Evolutionary conservation across 2,113 vertebrate species (phyloP), one percentile per base, ranked within the genome.

Genomic region (Guaruba guarouba): DNA sequence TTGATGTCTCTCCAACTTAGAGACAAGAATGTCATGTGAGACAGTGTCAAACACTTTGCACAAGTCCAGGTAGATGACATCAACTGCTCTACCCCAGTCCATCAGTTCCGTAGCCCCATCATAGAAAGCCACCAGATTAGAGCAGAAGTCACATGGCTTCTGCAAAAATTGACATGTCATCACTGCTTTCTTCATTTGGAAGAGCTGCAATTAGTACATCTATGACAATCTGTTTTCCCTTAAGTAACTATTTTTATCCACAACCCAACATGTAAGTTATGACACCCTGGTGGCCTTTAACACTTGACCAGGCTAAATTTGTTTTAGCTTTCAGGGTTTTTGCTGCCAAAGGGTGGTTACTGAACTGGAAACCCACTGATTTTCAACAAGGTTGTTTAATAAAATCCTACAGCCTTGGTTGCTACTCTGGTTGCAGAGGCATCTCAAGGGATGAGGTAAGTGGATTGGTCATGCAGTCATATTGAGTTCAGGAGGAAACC

Each of bases 151-250:
- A 43, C 7, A 46, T 0, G 4, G 6, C 33, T 78, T 80, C 31
- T 67, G 17, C 48, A 27, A 28, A 43, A 61, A 67, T 43, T 59
- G 4, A 11, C 0, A 0, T 25, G 17, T 62, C 22, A 11, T 71
- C 22, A 22, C 24, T 27, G 22, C 3, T 70, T 76, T 49, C 46
- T 46, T 78, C n/a, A 33, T 67, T 44, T 78, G 43, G 25, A 77
- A 66, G 3, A 14, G 22, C 44, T 37, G 17, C 2, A 70, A 22
- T 46, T 73, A 35, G 12, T 62, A 24, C 2, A 18, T 39, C 25
- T 41, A 1, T 27, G 29, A 67, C 6, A 12, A 66, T 33, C 25
- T 78, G 6, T 68, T 89, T 76, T 64, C 2, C 7, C 6, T 2
- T 9, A 14, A 27, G 15, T 46, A 74, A 16, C 20, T 51, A 16